Evolutionary conservation across 2,113 vertebrate genomes (phyloP).

Genomic region (Merops nubicus): DNA sequence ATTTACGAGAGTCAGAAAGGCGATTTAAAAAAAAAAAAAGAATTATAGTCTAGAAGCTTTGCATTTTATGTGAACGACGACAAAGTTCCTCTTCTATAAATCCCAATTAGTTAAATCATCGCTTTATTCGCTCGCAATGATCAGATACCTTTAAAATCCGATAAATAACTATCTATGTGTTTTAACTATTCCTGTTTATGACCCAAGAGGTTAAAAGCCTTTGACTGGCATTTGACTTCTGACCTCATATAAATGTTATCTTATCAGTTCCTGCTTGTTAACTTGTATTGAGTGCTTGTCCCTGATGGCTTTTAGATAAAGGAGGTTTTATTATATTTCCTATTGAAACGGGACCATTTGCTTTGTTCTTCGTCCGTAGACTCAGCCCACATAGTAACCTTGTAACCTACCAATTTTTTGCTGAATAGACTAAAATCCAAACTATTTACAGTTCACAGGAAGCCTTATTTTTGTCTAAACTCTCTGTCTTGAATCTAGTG

Average conservation of each 20-base stretch:
- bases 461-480: slow-evolving; percentile 13
- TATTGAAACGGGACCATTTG: slow-evolving; percentile 71
- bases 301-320: slow-evolving; percentile 85
- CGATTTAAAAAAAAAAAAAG: not conserved
- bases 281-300: slow-evolving; percentile 87
- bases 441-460: slow-evolving; percentile 11
- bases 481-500: not conserved
- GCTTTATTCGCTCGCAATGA: slow-evolving; percentile 41
- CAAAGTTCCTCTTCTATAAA: slow-evolving; percentile 61
- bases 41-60: slow-evolving; percentile 13
- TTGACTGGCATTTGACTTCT: slow-evolving; percentile 94
- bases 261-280: slow-evolving; percentile 89
- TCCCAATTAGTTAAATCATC: slow-evolving; percentile 67
- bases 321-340: slow-evolving; percentile 78
- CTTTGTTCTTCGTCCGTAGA: slow-evolving; percentile 66
- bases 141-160: slow-evolving; percentile 73
- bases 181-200: slow-evolving; percentile 88
- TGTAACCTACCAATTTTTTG: slow-evolving; percentile 46
- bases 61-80: slow-evolving; percentile 36
- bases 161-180: slow-evolving; percentile 79
- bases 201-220: slow-evolving; percentile 92
- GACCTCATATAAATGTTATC: slow-evolving; percentile 92
- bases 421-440: slow-evolving; percentile 32
- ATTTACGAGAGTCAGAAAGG: not conserved
- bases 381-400: slow-evolving; percentile 61